Evolutionary conservation across 37 sponge, comb jelly and placozoan genomes (phyloP).

Genomic region (Theonella swinhoei): DNA sequence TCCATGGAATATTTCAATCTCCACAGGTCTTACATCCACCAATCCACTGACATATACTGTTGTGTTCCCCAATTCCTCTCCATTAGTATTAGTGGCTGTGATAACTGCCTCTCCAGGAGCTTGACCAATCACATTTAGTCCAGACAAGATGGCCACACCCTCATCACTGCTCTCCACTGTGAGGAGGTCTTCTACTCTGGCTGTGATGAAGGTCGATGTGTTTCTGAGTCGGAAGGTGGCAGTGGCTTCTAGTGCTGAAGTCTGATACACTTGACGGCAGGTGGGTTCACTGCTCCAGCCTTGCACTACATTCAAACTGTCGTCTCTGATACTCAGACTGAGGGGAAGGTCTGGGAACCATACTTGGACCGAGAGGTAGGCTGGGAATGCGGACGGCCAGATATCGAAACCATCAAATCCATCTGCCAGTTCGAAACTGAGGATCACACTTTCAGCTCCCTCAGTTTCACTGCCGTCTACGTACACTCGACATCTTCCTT

Average conservation of each 20-base stretch:
- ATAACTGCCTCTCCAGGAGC: conserved; percentile 25
- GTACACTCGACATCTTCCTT: conserved; percentile 8
- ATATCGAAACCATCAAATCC: background rate
- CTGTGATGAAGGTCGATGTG: background rate
- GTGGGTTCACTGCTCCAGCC: background rate
- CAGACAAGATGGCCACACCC: conserved; percentile 5
- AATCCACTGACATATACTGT: conserved; percentile 3
- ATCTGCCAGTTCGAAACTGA: conserved; percentile 13
- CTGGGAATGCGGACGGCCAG: conserved; percentile 12
- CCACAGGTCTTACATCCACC: conserved; percentile 7
- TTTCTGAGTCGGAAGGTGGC: conserved; percentile 39
- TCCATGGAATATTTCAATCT: conserved; percentile 31
- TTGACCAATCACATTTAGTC: conserved; percentile 17
- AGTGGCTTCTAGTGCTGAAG: conserved; percentile 13
- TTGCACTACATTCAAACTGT: conserved; percentile 39
- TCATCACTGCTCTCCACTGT: background rate
- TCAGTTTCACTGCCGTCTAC: conserved; percentile 41
- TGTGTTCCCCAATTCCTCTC: background rate
- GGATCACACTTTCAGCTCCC: conserved; percentile 21
- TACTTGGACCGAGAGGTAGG: conserved; percentile 40
- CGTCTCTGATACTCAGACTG: conserved; percentile 18
- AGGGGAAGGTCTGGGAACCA: conserved; percentile 64
- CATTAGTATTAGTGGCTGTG: background rate
- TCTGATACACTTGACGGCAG: conserved; percentile 52
- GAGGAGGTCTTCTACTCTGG: conserved; percentile 54